phyloP scores from a whole-genome alignment of 2,797 vertebrate genomes.

The Aphelocoma californica region DNA sequence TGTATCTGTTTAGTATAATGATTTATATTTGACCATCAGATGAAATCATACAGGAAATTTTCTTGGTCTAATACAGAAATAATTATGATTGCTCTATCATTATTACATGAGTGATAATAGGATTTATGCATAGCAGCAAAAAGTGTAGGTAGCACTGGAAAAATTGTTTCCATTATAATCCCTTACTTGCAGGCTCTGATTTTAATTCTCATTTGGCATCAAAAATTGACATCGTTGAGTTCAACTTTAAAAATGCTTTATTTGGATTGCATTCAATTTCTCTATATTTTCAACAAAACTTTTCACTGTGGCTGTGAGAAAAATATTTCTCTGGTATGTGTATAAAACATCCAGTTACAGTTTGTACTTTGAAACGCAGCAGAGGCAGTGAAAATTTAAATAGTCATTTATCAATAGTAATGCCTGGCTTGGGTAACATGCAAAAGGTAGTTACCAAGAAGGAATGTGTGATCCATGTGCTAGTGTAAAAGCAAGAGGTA shows the following conservation, averaged over 20 bases:
- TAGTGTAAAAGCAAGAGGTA: neutral
- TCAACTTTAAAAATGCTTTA: constrained; percentile 6
- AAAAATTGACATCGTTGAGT: neutral
- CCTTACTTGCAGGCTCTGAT: neutral
- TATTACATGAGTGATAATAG: neutral
- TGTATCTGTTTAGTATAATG: neutral
- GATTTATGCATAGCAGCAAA: neutral
- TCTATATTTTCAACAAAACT: neutral
- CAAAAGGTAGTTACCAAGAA: neutral
- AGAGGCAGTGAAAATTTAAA: constrained; percentile 42
- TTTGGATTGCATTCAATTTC: constrained; percentile 30
- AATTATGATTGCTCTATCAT: neutral
- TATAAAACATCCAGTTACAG: constrained; percentile 20
- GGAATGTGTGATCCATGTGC: neutral
- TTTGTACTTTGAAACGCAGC: neutral
- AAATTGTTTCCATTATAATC: constrained; percentile 7
- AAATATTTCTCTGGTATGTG: neutral
- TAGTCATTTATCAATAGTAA: constrained; percentile 31
- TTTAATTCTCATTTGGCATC: neutral
- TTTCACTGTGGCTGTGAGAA: neutral
- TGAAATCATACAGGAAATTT: neutral
- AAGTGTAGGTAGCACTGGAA: neutral
- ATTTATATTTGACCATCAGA: neutral
- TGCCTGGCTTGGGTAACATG: neutral
- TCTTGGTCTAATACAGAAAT: neutral